Conservation (phyloP, 2,113 vertebrate genomes). For the Climacteris rufus region DNA sequence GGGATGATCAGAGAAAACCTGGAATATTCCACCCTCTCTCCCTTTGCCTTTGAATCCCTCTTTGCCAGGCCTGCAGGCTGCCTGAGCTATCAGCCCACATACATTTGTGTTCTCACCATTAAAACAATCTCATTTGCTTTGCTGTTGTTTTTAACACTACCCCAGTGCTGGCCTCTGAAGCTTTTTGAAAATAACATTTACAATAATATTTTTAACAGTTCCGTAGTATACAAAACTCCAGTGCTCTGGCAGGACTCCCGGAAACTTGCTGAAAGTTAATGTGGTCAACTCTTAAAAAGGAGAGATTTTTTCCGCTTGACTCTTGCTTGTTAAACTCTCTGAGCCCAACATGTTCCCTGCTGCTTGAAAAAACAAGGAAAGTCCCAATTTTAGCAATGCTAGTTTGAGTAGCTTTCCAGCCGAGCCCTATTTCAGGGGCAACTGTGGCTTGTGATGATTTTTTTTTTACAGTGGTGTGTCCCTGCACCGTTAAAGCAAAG, state of each 20-base stretch:
- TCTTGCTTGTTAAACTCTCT: slow-evolving; percentile 58
- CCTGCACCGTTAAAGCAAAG: not conserved
- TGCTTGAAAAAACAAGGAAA: slow-evolving; percentile 63
- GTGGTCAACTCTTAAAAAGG: slow-evolving; percentile 62
- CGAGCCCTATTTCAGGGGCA: not conserved
- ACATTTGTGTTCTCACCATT: not conserved
- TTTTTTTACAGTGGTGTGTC: not conserved
- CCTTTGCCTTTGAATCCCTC: not conserved
- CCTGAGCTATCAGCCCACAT: not conserved
- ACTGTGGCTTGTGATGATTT: not conserved
- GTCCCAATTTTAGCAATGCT: slow-evolving; percentile 54
- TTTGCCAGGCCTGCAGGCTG: not conserved
- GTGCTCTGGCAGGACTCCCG: slow-evolving; percentile 59
- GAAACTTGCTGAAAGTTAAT: slow-evolving; percentile 68
- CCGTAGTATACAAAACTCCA: slow-evolving; percentile 59
- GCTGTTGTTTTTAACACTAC: slow-evolving; percentile 38
- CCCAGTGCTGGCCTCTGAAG: slow-evolving; percentile 29
- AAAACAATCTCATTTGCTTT: slow-evolving; percentile 10
- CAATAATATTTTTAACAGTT: slow-evolving; percentile 70
- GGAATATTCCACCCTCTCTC: not conserved
- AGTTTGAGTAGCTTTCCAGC: slow-evolving; percentile 45
- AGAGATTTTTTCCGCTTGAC: slow-evolving; percentile 65
- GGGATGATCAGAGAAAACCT: not conserved
- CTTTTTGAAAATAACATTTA: slow-evolving; percentile 56
- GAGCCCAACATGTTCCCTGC: slow-evolving; percentile 55